phyloP scores from a whole-genome alignment of 2,797 vertebrate species.

The Florisuga fusca region DNA sequence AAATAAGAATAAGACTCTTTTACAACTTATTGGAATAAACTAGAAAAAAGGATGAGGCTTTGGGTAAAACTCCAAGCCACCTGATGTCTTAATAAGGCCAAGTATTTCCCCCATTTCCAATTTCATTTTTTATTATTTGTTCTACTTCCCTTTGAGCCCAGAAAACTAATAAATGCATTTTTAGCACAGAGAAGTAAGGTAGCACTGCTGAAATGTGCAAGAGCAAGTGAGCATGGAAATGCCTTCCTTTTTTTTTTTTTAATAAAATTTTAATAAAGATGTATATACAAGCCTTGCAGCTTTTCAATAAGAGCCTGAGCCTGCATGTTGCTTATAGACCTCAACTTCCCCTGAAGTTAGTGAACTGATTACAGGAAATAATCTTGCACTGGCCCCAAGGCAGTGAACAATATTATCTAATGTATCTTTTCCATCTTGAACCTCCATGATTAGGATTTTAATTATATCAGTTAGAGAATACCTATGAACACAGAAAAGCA shows the following conservation, averaged over 20 bases:
- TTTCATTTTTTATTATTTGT: background rate
- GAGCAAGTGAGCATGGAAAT: background rate
- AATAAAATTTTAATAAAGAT: slow-evolving; percentile 42
- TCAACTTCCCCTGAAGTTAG: background rate
- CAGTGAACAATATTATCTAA: background rate
- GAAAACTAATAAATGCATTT: slow-evolving; percentile 12
- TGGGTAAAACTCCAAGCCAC: background rate
- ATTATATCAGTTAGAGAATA: background rate
- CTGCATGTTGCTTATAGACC: background rate
- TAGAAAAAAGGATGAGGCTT: background rate
- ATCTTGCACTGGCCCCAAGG: background rate
- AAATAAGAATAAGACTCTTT: background rate
- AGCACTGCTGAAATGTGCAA: background rate
- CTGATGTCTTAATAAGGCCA: background rate
- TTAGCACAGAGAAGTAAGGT: background rate
- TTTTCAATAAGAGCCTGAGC: background rate
- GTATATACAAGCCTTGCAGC: background rate
- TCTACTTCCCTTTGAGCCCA: background rate
- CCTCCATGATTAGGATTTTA: background rate
- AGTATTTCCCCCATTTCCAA: background rate
- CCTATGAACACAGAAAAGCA: background rate
- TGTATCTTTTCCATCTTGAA: background rate
- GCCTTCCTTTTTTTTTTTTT: background rate
- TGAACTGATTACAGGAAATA: background rate
- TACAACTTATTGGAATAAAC: background rate